These are phyloP conservation scores for Morbakka virulenta DNA, from an alignment of 30 jellyfish, hydroid and myxozoan species.

Conservation along the genomic window DNA sequence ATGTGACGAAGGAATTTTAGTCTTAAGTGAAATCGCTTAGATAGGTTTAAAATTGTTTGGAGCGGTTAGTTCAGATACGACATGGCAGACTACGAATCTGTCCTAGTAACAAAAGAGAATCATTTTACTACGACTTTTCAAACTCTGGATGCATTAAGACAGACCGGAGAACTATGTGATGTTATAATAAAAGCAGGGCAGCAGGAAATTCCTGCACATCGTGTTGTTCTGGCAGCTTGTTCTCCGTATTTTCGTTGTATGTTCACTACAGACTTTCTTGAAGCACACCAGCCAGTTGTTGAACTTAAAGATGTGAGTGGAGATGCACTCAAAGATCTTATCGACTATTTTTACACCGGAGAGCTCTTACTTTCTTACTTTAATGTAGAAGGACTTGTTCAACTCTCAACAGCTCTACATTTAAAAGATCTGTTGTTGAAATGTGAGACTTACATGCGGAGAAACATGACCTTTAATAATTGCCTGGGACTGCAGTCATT, in stretches of 20 bases:
- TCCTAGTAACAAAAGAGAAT: slow-evolving; percentile 44
- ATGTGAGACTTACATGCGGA: slow-evolving; percentile 87
- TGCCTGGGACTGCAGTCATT: slow-evolving; percentile 78
- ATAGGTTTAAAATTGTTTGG: neutral
- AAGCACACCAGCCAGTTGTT: slow-evolving; percentile 58
- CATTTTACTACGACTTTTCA: slow-evolving; percentile 61
- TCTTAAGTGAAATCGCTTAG: neutral
- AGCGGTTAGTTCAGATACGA: too few species aligned
- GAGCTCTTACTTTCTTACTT: slow-evolving; percentile 32
- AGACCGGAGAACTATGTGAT: slow-evolving; percentile 87
- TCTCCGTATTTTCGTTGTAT: slow-evolving; percentile 94
- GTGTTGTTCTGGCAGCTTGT: slow-evolving; percentile 91
- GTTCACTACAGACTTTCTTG: slow-evolving; percentile 85
- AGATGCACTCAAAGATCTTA: slow-evolving; percentile 71
- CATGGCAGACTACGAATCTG: slow-evolving; percentile 64
- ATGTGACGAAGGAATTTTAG: too few species aligned
- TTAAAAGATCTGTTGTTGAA: slow-evolving; percentile 49
- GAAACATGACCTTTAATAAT: slow-evolving; percentile 70
- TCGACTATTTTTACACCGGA: slow-evolving; percentile 79
- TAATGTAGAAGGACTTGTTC: slow-evolving; percentile 81
- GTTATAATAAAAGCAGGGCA: slow-evolving; percentile 66
- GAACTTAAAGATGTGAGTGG: slow-evolving; percentile 75
- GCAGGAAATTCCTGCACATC: slow-evolving; percentile 75
- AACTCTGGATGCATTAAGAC: slow-evolving; percentile 80
- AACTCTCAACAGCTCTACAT: slow-evolving; percentile 57